phyloP scores from a whole-genome alignment of 1,140 invertebrate genomes.

The Polypedilum pembai region DNA sequence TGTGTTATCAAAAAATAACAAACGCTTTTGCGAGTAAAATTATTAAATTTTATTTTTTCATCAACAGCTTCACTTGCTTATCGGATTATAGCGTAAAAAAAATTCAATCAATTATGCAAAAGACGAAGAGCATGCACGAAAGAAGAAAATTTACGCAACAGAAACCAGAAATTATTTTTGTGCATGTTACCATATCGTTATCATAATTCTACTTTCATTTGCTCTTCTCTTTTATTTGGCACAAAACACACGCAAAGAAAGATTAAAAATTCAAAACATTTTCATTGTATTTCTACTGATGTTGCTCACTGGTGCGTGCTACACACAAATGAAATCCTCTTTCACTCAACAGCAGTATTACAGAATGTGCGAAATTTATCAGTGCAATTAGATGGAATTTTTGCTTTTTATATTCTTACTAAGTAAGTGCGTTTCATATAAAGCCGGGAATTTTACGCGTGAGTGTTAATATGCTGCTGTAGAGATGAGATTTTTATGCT shows the following conservation, averaged over 20 bases:
- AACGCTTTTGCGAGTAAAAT: background rate
- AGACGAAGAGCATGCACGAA: background rate
- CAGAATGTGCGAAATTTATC: constrained; percentile 17
- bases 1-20: constrained; percentile 5
- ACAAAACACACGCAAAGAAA: background rate
- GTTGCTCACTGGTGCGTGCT: background rate
- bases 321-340: constrained; percentile 4
- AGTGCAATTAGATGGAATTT: background rate
- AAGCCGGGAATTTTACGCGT: too few species aligned
- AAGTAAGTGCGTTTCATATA: too few species aligned
- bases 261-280: constrained; percentile 19
- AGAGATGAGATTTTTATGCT: too few species aligned
- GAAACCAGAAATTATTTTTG: constrained; percentile 18
- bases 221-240: background rate
- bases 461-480: too few species aligned
- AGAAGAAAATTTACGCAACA: constrained; percentile 1
- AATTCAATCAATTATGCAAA: constrained; percentile 27
- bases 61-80: constrained; percentile 1
- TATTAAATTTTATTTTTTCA: background rate
- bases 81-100: background rate
- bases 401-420: background rate
- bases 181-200: constrained; percentile 12
- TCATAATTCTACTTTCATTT: constrained; percentile 6
- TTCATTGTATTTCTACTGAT: background rate
- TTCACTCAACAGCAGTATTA: background rate